phyloP scores from a whole-genome alignment of 64 coral and sea anemone genomes.

The Porites lutea region DNA sequence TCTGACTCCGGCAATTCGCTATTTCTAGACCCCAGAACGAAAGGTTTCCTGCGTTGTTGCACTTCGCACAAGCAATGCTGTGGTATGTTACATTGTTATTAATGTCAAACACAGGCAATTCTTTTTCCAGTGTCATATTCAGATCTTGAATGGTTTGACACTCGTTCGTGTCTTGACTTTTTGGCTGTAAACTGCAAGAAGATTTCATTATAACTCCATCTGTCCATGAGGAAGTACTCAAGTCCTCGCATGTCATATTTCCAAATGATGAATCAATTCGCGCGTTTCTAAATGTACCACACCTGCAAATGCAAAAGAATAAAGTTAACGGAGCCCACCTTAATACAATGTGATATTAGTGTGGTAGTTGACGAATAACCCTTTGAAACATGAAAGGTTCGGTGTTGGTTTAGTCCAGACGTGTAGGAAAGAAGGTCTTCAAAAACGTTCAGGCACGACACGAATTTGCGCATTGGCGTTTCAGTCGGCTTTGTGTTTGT shows the following conservation, averaged over 20 bases:
- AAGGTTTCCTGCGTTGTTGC: background rate
- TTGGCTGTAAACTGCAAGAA: background rate
- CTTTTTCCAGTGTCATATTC: background rate
- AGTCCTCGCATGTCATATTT: background rate
- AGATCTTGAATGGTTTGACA: background rate
- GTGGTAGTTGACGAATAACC: too few species aligned
- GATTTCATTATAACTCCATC: background rate
- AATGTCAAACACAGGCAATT: background rate
- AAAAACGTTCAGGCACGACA: too few species aligned
- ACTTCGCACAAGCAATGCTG: constrained; percentile 13
- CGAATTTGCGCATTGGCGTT: too few species aligned
- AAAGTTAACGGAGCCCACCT: too few species aligned
- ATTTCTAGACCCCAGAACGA: background rate
- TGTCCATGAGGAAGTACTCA: background rate
- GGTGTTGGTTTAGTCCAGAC: too few species aligned
- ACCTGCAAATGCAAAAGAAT: background rate
- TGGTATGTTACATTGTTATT: background rate
- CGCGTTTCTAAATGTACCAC: background rate
- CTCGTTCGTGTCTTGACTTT: background rate
- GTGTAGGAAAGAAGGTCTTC: too few species aligned
- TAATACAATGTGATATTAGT: too few species aligned
- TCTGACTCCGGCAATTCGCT: too few species aligned
- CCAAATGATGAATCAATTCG: background rate
- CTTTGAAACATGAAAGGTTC: too few species aligned
- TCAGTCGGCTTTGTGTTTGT: too few species aligned